phyloP scores from a whole-genome alignment of 2,888 invertebrate genomes.

The Drosophila macrospina region DNA sequence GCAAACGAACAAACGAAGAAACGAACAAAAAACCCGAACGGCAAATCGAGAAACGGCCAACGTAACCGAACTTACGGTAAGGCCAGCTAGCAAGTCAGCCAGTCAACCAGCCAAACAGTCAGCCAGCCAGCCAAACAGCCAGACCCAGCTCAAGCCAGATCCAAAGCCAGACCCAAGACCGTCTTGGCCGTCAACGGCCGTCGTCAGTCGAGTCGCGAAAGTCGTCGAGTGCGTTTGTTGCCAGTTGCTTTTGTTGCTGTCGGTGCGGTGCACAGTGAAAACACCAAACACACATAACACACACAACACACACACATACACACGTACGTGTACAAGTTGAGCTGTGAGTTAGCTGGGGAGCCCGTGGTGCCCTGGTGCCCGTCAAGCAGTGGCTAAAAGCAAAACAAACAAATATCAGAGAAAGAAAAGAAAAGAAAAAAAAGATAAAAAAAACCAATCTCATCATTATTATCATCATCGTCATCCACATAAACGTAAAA shows the following conservation, averaged over 20 bases:
- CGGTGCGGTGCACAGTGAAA: conserved; percentile 54
- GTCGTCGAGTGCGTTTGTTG: conserved; percentile 85
- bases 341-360: conserved; percentile 40
- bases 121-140: conserved; percentile 20
- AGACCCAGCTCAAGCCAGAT: conserved; percentile 19
- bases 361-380: conserved; percentile 30
- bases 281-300: conserved; percentile 18
- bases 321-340: conserved; percentile 5
- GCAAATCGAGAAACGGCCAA: conserved; percentile 61
- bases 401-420: conserved; percentile 54
- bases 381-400: conserved; percentile 56
- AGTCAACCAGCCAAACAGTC: conserved; percentile 28
- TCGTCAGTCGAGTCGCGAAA: conserved; percentile 85
- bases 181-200: conserved; percentile 57
- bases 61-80: conserved; percentile 81
- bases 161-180: conserved; percentile 54
- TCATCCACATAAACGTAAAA: conserved; percentile 45
- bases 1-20: conserved; percentile 15
- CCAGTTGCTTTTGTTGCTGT: conserved; percentile 65
- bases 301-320: conserved; percentile 23
- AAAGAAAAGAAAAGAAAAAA: conserved; percentile 41
- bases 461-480: conserved; percentile 47
- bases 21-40: conserved; percentile 51
- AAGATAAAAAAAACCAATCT: conserved; percentile 40
- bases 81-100: conserved; percentile 41